Evolutionary conservation across 2,113 vertebrate species (phyloP).

Genomic region (Lagopus leucura): DNA sequence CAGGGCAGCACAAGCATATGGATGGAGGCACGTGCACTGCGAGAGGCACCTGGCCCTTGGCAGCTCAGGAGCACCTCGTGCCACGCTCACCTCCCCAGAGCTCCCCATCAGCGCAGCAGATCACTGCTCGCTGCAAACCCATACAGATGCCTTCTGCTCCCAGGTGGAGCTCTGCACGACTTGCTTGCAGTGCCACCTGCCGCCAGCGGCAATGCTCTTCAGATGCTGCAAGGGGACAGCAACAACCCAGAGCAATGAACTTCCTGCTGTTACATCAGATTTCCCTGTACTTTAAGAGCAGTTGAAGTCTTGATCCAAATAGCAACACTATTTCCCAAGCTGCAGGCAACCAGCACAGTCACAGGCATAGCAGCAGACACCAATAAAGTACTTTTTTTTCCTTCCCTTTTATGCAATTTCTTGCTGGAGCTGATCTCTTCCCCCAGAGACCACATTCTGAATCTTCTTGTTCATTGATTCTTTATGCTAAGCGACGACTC

Average conservation of each 20-base stretch:
- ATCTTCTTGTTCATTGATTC: conserved; percentile 55
- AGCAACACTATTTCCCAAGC: conserved; percentile 44
- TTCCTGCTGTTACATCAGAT: conserved; percentile 6
- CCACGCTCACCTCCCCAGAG: not conserved
- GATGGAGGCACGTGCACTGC: fast-evolving
- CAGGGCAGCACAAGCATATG: not conserved
- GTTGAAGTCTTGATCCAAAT: conserved; percentile 34
- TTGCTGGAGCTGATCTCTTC: not conserved
- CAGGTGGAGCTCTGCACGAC: not conserved
- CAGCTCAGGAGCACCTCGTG: not conserved
- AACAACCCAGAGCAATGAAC: not conserved
- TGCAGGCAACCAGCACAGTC: not conserved
- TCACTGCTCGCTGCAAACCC: not conserved
- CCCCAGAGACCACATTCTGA: conserved; percentile 56
- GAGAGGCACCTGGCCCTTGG: fast-evolving
- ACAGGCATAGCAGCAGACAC: conserved; percentile 31
- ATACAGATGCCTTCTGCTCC: not conserved
- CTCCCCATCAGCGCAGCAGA: not conserved
- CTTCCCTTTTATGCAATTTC: conserved; percentile 35
- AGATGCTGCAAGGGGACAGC: conserved; percentile 6
- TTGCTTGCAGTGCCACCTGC: conserved; percentile 75
- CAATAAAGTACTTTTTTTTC: conserved; percentile 35
- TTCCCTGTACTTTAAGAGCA: conserved; percentile 31
- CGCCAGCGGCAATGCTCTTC: not conserved
- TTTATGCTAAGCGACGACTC: conserved; percentile 58